Conservation (phyloP, 2,797 vertebrate species). For the Triplophysa yarkandensis region DNA sequence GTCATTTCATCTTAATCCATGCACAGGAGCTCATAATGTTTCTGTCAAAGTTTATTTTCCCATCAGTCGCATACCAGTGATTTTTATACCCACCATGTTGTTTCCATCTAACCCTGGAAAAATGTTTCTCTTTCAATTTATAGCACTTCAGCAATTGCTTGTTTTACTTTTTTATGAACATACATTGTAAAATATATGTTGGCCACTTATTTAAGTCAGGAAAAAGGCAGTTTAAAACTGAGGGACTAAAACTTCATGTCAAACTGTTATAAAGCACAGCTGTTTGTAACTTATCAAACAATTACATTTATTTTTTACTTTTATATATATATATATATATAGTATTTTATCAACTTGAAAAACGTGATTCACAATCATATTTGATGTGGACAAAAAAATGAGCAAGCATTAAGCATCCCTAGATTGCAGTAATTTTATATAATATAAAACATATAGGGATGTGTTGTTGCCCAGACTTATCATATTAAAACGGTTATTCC, state of each 20-base stretch:
- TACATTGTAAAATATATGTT: not conserved
- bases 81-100: constrained; percentile 5
- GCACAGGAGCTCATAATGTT: constrained; percentile 45
- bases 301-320: too few species aligned
- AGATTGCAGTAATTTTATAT: too few species aligned
- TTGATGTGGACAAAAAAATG: too few species aligned
- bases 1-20: constrained; percentile 48
- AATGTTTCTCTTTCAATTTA: constrained; percentile 1
- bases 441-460: too few species aligned
- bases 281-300: not conserved
- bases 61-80: constrained; percentile 10
- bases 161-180: not conserved
- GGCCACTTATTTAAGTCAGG: not conserved
- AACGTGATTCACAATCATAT: too few species aligned
- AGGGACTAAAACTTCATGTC: not conserved
- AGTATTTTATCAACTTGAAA: not conserved
- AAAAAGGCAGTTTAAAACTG: not conserved
- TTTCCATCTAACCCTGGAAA: constrained; percentile 1
- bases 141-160: not conserved
- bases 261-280: not conserved
- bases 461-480: too few species aligned
- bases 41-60: constrained; percentile 46
- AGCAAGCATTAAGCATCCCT: too few species aligned
- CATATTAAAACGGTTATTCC: too few species aligned
- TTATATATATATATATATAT: too few species aligned